Conservation (phyloP, 1,140 invertebrate genomes). For the Drosophila mojavensis region DNA sequence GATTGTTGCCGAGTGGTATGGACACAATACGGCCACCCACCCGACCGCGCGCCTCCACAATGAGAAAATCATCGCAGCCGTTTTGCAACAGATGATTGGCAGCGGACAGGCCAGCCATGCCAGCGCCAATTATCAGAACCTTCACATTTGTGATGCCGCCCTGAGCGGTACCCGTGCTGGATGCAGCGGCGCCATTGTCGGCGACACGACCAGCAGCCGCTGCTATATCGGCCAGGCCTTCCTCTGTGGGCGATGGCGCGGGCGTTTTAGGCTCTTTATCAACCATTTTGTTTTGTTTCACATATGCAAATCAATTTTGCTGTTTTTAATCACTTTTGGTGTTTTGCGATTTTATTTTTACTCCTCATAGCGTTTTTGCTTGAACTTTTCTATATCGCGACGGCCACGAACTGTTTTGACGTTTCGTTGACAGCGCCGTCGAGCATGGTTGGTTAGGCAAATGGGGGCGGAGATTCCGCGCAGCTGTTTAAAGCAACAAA, state of each 20-base stretch:
- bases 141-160: constrained; percentile 84
- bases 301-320: constrained; percentile 44
- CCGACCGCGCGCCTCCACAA: constrained; percentile 91
- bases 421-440: constrained; percentile 59
- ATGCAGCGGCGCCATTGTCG: constrained; percentile 12
- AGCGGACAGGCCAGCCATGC: constrained; percentile 93
- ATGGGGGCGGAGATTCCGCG: not conserved
- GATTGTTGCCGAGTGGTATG: constrained; percentile 88
- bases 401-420: constrained; percentile 62
- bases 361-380: constrained; percentile 50
- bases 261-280: constrained; percentile 71
- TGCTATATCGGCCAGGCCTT: constrained; percentile 48
- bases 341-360: constrained; percentile 16
- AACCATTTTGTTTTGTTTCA: constrained; percentile 48
- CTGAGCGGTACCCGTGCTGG: constrained; percentile 7
- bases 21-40: constrained; percentile 92
- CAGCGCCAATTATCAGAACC: constrained; percentile 93
- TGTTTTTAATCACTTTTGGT: constrained; percentile 22
- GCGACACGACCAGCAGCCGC: constrained; percentile 8
- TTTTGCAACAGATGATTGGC: constrained; percentile 93
- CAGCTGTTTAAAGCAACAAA: constrained; percentile 29
- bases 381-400: constrained; percentile 44
- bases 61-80: constrained; percentile 90
- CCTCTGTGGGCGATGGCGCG: constrained; percentile 77
- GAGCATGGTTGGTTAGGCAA: not conserved